Base-by-base conservation (phyloP, 2,888 invertebrate species). In the Netelia inedita region DNA sequence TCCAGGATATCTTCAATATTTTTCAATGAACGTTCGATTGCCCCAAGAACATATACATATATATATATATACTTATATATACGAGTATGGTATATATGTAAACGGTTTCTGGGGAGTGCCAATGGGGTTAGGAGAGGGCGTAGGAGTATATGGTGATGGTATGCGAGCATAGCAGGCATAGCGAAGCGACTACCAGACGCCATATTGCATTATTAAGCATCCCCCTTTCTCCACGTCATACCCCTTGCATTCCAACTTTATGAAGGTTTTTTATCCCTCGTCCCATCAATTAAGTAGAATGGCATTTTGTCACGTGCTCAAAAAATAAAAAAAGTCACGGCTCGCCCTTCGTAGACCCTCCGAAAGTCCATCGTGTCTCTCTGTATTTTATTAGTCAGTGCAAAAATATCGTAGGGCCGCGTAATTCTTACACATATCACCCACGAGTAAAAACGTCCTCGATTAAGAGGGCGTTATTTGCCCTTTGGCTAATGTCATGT, bases 131-230 rank as follows among this genome's bases (percentile, higher is more conserved):
- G 73, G 21, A n/a, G 75, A 50, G 63, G 71, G 88, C 85, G 90
- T 91, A 87, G 91, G 91, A 89, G 90, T 90, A 91, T 91, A 92
- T 92, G 90, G 89, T 91, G 89, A 90, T 88, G 91, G 92, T 92
- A 92, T 92, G 91, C 92, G 90, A 59, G 91, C 92, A 93, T 93
- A 93, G 92, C 88, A 89, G 90, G 91, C 91, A 93, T 93, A 93
- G 93, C 93, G 91, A 88, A 90, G 90, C 91, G 91, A 90, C 92
- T 91, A 91, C 89, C 87, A 88, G 89, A 89, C 91, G 92, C 92
- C 93, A 93, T 93, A 93, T 93, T 92, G 93, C 93, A 93, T 93
- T 93, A 93, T 93, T 93, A 93, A 93, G 92, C 91, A 89, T 88
- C 90, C 89, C 59, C 61, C 83, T 69, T 85, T 86, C 72, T 55